Percentiles rank a stretch among this genome's conserved stretches.
Conservation (phyloP, 2,888 invertebrate species). For the Amaurobius ferox region DNA sequence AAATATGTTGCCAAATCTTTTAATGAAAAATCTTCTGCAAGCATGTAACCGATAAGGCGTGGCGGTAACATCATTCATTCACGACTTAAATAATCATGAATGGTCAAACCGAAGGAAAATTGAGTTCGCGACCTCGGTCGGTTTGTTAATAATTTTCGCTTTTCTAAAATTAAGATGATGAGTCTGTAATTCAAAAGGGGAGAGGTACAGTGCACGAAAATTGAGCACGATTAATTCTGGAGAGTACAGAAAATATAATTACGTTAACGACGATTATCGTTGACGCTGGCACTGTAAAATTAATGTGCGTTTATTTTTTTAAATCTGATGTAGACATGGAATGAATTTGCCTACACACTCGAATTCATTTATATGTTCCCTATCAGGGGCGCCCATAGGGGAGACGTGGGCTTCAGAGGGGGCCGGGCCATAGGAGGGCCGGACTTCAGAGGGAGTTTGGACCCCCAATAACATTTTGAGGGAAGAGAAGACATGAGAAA, state of each 20-base stretch:
- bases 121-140: conserved; percentile 64
- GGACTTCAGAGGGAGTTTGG: too few relatives aligned
- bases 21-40: background rate
- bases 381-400: too few relatives aligned
- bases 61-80: conserved; percentile 16
- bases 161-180: conserved; percentile 22
- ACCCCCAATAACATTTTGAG: too few relatives aligned
- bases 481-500: too few relatives aligned
- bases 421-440: too few relatives aligned
- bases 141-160: conserved; percentile 20
- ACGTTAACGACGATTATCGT: background rate
- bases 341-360: too few relatives aligned
- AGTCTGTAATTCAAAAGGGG: conserved; percentile 10
- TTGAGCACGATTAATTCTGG: background rate
- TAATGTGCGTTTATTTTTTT: too few relatives aligned
- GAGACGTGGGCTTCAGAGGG: too few relatives aligned
- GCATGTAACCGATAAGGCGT: conserved; percentile 19
- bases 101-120: conserved; percentile 43
- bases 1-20: background rate
- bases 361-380: too few relatives aligned
- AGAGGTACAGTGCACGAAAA: background rate
- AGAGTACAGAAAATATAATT: background rate
- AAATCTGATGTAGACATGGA: too few relatives aligned
- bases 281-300: background rate
- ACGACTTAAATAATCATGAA: conserved; percentile 38